These are phyloP conservation scores for Chymomyza costata DNA, from an alignment of 1,140 invertebrate species.

Conservation along the genomic window DNA sequence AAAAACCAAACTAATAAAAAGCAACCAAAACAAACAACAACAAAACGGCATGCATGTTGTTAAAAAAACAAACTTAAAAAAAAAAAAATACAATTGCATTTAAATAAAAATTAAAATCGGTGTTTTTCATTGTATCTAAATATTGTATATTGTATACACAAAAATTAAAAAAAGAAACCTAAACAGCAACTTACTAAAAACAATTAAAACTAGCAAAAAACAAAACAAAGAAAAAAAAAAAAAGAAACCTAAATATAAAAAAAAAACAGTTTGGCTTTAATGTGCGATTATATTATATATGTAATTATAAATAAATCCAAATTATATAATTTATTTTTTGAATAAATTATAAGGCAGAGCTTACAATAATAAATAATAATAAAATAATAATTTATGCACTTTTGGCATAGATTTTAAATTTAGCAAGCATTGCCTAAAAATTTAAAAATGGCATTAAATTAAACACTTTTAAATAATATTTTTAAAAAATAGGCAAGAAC, in stretches of 20 bases:
- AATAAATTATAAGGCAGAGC: slow-evolving; percentile 39
- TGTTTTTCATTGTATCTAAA: slow-evolving; percentile 56
- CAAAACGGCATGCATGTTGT: slow-evolving; percentile 60
- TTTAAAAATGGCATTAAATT: too few species aligned
- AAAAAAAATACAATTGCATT: slow-evolving; percentile 36
- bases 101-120: slow-evolving; percentile 40
- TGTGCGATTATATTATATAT: slow-evolving; percentile 23
- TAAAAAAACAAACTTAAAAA: slow-evolving; percentile 53
- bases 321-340: slow-evolving; percentile 24
- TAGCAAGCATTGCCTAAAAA: too few species aligned
- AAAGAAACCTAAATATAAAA: slow-evolving; percentile 20
- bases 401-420: too few species aligned
- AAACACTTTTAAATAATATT: too few species aligned
- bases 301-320: slow-evolving; percentile 31
- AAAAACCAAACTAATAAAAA: slow-evolving; percentile 6
- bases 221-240: slow-evolving; percentile 12
- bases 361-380: too few species aligned
- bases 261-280: slow-evolving; percentile 45
- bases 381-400: too few species aligned
- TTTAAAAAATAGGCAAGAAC: too few species aligned
- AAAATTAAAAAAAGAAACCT: slow-evolving; percentile 22
- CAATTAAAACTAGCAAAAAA: slow-evolving; percentile 10
- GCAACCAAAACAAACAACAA: slow-evolving; percentile 29
- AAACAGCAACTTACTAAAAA: slow-evolving; percentile 36
- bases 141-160: slow-evolving; percentile 47